These are phyloP conservation scores for Botia almorhae DNA, from an alignment of 2,797 vertebrate genomes.

Conservation along the genomic window DNA sequence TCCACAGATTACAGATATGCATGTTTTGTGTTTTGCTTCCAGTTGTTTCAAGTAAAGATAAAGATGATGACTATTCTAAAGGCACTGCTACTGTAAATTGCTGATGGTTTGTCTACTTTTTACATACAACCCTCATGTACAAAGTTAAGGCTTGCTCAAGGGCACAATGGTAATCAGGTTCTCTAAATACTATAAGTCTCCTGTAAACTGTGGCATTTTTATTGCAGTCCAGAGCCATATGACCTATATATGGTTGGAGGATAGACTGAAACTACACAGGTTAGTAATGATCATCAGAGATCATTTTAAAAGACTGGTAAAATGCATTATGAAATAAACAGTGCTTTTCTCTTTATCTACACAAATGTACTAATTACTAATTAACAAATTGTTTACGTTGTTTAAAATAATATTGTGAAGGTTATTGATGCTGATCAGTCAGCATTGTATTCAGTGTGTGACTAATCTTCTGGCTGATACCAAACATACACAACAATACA, in stretches of 20 bases:
- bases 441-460: not conserved
- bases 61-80: not conserved
- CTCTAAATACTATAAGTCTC: not conserved
- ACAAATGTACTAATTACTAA: not conserved
- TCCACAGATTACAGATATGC: conserved; percentile 8
- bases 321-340: too few species aligned
- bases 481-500: not conserved
- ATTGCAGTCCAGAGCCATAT: not conserved
- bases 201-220: not conserved
- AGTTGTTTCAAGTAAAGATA: not conserved
- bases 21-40: not conserved
- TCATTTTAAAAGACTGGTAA: too few species aligned
- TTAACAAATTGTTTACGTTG: too few species aligned
- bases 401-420: not conserved
- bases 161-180: conserved; percentile 2
- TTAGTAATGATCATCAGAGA: not conserved
- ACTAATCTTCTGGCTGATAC: not conserved
- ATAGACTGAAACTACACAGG: too few species aligned
- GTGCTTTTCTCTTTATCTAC: not conserved
- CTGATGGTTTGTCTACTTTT: not conserved
- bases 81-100: not conserved
- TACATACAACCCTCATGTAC: not conserved
- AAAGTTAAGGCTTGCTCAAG: not conserved
- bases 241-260: not conserved
- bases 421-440: not conserved